These are phyloP conservation scores for Bhutanitis thaidina DNA, from an alignment of 2,888 invertebrate genomes.

Conservation along the genomic window DNA sequence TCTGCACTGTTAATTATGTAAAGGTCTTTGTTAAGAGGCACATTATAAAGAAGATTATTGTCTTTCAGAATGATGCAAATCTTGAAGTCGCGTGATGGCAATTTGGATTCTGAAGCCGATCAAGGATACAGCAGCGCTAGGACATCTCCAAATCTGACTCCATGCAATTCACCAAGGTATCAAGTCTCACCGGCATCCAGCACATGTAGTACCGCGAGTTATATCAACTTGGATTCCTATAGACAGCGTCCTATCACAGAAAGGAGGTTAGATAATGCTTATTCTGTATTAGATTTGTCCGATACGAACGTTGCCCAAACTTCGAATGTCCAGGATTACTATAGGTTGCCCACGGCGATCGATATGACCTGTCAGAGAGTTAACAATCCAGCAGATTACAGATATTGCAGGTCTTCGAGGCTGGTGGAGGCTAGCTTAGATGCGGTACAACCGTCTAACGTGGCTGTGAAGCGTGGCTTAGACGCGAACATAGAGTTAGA, in stretches of 20 bases:
- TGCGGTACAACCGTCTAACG: constrained; percentile 41
- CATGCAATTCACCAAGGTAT: constrained; percentile 51
- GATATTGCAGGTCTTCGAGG: constrained; percentile 55
- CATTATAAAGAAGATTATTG: neutral
- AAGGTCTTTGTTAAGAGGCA: neutral
- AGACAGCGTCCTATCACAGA: constrained; percentile 41
- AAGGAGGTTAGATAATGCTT: constrained; percentile 31
- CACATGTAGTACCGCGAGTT: constrained; percentile 45
- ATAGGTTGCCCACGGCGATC: constrained; percentile 42
- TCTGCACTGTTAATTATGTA: neutral
- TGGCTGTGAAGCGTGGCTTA: constrained; percentile 60
- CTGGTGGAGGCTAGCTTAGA: constrained; percentile 59
- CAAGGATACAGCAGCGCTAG: constrained; percentile 66
- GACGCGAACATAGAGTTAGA: constrained; percentile 55
- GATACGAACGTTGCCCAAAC: constrained; percentile 36
- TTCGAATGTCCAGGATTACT: constrained; percentile 38
- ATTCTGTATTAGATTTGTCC: constrained; percentile 47
- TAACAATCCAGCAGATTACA: constrained; percentile 50
- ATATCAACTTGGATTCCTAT: constrained; percentile 37
- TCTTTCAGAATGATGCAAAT: constrained; percentile 70
- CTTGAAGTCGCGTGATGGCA: constrained; percentile 53
- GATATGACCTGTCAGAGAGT: constrained; percentile 53
- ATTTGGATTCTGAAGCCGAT: constrained; percentile 50
- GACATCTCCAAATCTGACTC: constrained; percentile 60
- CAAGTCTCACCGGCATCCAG: constrained; percentile 51